phyloP scores from a whole-genome alignment of 2,888 invertebrate genomes.

The Drosophila cognata region DNA sequence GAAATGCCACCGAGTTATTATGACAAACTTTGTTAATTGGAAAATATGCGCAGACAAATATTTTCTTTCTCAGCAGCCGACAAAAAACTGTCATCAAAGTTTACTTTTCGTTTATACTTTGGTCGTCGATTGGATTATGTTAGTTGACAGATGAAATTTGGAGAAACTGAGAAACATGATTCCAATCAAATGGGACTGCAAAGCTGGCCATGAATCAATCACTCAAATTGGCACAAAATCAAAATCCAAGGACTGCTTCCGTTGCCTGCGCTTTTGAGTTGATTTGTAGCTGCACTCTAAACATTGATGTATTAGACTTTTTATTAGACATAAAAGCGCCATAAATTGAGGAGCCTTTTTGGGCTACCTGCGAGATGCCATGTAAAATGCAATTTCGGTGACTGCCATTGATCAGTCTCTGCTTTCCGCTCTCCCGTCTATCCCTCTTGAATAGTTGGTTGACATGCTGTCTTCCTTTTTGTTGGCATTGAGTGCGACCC shows the following conservation, averaged over 20 bases:
- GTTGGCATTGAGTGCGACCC: conserved; percentile 42
- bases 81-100: conserved; percentile 9
- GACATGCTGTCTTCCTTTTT: conserved; percentile 27
- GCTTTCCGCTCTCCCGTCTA: not conserved
- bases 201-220: conserved; percentile 29
- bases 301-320: conserved; percentile 26
- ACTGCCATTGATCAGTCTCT: conserved; percentile 27
- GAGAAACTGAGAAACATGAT: conserved; percentile 9
- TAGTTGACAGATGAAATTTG: conserved; percentile 29
- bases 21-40: conserved; percentile 80
- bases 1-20: conserved; percentile 74
- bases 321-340: conserved; percentile 57
- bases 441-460: not conserved
- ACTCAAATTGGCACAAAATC: conserved; percentile 46
- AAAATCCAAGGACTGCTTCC: conserved; percentile 8
- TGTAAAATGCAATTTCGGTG: conserved; percentile 59
- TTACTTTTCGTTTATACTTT: not conserved
- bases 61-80: conserved; percentile 31
- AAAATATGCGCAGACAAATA: conserved; percentile 70
- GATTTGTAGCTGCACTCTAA: conserved; percentile 26
- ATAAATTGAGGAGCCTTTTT: conserved; percentile 49
- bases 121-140: conserved; percentile 15
- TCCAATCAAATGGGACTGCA: conserved; percentile 31
- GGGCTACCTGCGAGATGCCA: conserved; percentile 30
- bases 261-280: not conserved